Percentiles rank a stretch among this genome's conserved stretches.
These are phyloP conservation scores for Agrotis clavis DNA, from an alignment of 2,888 invertebrate species.

Conservation along the genomic window DNA sequence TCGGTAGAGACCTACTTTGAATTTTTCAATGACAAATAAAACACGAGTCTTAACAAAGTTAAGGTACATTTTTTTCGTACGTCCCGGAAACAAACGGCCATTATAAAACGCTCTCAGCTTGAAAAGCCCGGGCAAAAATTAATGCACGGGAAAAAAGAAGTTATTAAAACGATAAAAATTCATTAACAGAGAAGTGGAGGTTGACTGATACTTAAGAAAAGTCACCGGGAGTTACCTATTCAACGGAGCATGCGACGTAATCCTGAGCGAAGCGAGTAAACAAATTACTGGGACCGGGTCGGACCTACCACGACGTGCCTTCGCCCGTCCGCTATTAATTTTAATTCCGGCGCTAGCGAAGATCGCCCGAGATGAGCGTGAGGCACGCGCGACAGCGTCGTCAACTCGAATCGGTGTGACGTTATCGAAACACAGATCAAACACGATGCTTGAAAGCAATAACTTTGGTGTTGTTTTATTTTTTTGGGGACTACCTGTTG, in stretches of 20 bases:
- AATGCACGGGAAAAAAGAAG: conserved; percentile 34
- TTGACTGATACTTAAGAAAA: conserved; percentile 74
- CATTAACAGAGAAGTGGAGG: conserved; percentile 62
- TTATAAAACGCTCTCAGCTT: conserved; percentile 18
- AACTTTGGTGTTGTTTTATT: neutral
- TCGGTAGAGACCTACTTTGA: too few species aligned
- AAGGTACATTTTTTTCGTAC: neutral
- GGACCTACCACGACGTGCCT: conserved; percentile 80
- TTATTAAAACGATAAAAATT: conserved; percentile 64
- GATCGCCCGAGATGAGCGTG: conserved; percentile 85
- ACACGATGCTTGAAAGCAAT: conserved; percentile 24
- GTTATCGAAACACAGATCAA: conserved; percentile 55
- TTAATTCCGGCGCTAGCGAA: conserved; percentile 88
- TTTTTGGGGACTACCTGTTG: too few species aligned
- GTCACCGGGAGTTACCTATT: conserved; percentile 88
- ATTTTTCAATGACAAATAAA: too few species aligned
- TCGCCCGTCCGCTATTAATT: conserved; percentile 88
- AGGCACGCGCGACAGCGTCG: conserved; percentile 82
- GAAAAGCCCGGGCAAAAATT: conserved; percentile 32
- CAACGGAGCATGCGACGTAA: conserved; percentile 88
- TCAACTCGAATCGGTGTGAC: conserved; percentile 65
- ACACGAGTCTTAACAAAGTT: conserved; percentile 2
- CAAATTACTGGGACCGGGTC: conserved; percentile 87
- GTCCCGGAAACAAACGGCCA: neutral
- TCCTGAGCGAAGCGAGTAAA: conserved; percentile 89